Percentiles rank a stretch among this genome's conserved stretches.
phyloP scores from a whole-genome alignment of 2,888 invertebrate genomes.

The Patella ulyssiponensis region DNA sequence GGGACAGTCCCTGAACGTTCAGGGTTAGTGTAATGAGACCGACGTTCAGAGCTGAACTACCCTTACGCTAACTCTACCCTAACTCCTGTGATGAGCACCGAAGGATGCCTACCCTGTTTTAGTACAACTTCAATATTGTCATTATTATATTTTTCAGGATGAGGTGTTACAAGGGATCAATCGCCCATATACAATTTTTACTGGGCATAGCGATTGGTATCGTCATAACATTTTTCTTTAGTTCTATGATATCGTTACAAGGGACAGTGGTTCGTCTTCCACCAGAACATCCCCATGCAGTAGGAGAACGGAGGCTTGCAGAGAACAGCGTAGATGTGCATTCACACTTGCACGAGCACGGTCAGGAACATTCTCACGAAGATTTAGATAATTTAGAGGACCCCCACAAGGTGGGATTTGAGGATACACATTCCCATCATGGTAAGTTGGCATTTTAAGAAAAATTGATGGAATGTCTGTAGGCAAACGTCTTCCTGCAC shows the following conservation, averaged over 20 bases:
- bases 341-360: background rate
- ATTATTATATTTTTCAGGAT: background rate
- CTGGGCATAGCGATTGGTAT: background rate
- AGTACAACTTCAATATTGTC: too few species aligned
- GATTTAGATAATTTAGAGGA: background rate
- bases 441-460: slow-evolving; percentile 14
- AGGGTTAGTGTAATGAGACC: too few species aligned
- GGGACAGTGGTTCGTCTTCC: background rate
- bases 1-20: too few species aligned
- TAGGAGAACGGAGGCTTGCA: background rate
- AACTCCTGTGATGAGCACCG: too few species aligned
- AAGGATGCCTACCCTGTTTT: too few species aligned
- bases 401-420: slow-evolving; percentile 15
- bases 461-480: too few species aligned
- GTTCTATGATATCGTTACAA: background rate
- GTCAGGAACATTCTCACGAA: background rate
- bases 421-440: slow-evolving; percentile 24
- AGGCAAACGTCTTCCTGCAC: too few species aligned
- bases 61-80: too few species aligned
- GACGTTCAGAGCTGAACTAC: too few species aligned
- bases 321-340: background rate
- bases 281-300: background rate
- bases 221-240: slow-evolving; percentile 1
- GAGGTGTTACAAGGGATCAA: background rate
- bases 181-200: slow-evolving; percentile 4